Base-by-base conservation (phyloP, 1,140 invertebrate genomes). In the Hycleus cichorii region DNA sequence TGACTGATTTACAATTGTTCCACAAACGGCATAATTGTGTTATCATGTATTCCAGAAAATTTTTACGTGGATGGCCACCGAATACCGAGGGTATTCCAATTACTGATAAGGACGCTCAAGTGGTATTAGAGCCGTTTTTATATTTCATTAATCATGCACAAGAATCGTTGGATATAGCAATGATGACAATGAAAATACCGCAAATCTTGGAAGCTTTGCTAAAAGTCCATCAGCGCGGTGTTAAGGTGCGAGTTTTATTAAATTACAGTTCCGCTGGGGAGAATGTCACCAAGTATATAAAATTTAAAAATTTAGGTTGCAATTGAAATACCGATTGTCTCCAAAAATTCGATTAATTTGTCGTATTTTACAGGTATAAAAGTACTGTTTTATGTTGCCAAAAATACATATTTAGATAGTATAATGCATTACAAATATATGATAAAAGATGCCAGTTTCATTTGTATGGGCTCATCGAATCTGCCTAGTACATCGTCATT, bases 381-480 rank as follows among this genome's bases (percentile, higher is more conserved):
- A 43, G 42, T 58, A 10, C 47, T 32, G 24, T 38, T 55, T 11
- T 62, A 55, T 51, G 43, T 58, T 12, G 49, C 32, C n/a, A 56
- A 56, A 46, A 53, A 4, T 40, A 18, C 24, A 18, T 53, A 50
- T 9, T 26, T 47, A 8, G 47, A 9, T 45, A 59, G 47, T 49
- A 60, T 63, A 6, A 65, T 63, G 60, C 59, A 66, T 46, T 54
- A 57, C 26, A 69, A 69, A 62, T 69, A 49, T 48, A 67, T 65
- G 25, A 46, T 69, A 4, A 69, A 69, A 59, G 67, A 69, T 59
- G 46, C 24, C 47, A 61, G 63, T 1, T 65, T 50, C 53, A 8
- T 67, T 1, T 59, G 59, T 51, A 64, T 51, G 25, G 65, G 67
- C 18, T 69, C 67, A 2, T 56, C 67, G 55, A 69, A 69, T 58